A percentile compares a stretch with the other conserved stretches of the same genome.
Conservation (phyloP, 2,888 invertebrate species). For the Pseudanteris insignis region DNA sequence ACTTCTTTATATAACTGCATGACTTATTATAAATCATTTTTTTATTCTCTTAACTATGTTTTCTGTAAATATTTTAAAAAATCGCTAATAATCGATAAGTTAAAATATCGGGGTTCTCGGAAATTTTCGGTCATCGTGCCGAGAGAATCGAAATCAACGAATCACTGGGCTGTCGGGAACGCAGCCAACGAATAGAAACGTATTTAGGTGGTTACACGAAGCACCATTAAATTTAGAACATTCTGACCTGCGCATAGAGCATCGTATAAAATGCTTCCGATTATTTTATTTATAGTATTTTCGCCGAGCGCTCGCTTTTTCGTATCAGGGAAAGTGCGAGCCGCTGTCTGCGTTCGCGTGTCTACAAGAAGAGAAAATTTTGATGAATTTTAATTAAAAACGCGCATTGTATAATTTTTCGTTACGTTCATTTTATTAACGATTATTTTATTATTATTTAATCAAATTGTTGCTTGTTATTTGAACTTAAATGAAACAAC, state of each 20-base stretch:
- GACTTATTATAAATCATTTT: too few relatives aligned
- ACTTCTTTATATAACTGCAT: too few relatives aligned
- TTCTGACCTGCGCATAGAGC: slow-evolving; percentile 55
- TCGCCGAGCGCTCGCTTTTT: slow-evolving; percentile 38
- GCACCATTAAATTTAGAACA: slow-evolving; percentile 54
- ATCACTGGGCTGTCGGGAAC: slow-evolving; percentile 47
- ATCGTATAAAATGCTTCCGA: slow-evolving; percentile 55
- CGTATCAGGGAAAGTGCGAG: slow-evolving; percentile 35
- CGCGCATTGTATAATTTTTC: too few relatives aligned
- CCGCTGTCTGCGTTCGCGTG: slow-evolving; percentile 11
- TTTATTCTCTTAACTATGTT: too few relatives aligned
- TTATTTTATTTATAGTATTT: slow-evolving; percentile 57
- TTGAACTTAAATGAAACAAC: too few relatives aligned
- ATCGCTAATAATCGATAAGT: neutral
- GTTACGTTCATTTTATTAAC: too few relatives aligned
- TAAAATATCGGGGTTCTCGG: slow-evolving; percentile 10
- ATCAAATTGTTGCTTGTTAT: too few relatives aligned
- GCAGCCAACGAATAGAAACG: slow-evolving; percentile 60
- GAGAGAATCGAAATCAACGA: slow-evolving; percentile 38
- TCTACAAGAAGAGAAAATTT: slow-evolving; percentile 7
- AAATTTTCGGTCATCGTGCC: slow-evolving; percentile 36
- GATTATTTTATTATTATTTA: too few relatives aligned
- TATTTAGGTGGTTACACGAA: slow-evolving; percentile 56
- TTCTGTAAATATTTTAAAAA: too few relatives aligned
- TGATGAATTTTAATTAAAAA: too few relatives aligned